Base-by-base conservation (phyloP, 2,113 vertebrate species). In the Hemichromis elongatus region DNA sequence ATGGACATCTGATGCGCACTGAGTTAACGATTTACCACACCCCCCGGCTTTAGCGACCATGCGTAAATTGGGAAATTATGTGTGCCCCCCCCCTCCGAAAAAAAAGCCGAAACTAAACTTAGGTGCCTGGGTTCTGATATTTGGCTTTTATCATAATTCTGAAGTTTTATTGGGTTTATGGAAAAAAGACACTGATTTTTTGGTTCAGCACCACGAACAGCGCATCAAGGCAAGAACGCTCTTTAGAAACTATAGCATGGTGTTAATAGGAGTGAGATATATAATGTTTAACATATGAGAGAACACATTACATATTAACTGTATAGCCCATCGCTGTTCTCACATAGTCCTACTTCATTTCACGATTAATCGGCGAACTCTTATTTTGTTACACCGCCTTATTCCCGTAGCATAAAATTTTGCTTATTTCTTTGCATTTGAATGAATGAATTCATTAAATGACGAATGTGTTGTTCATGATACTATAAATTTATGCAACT, bases 1-100 rank as follows among this genome's bases (percentile, higher is more conserved):
- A 89, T 28, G 88, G 79, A 83, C 68, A 92, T 92, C 92, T 94
- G 93, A 92, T 14, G 89, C 80, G 87, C 82, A 14, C 83, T 6
- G 80, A 68, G 9, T 8, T 52, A 77, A 50, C 89, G 40, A 9
- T 35, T 86, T 88, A 91, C 92, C 93, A 89, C 94, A 89, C 94
- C 93, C 94, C 93, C 88, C 87, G 7, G 35, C 11, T 40, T 24
- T 24, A 11, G 8, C 42, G 19, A 37, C 53, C 9, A 37, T 53
- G 37, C 6, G 75, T 28, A 18, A 52, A 21, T 63, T 53, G 83
- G 57, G 35, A 16, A 79, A 54, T 77, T 24, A 59, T 63, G 45
- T 42, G n/a, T n/a, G n/a, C n/a, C 11, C 28, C 14, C 35, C 11
- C 19, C 33, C 19, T 18, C n/a, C 10, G 59, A 1, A 35, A n/a